Percentiles rank a stretch among this genome's conserved stretches.
phyloP scores from a whole-genome alignment of 2,888 invertebrate species.

The Octodonta nipae region DNA sequence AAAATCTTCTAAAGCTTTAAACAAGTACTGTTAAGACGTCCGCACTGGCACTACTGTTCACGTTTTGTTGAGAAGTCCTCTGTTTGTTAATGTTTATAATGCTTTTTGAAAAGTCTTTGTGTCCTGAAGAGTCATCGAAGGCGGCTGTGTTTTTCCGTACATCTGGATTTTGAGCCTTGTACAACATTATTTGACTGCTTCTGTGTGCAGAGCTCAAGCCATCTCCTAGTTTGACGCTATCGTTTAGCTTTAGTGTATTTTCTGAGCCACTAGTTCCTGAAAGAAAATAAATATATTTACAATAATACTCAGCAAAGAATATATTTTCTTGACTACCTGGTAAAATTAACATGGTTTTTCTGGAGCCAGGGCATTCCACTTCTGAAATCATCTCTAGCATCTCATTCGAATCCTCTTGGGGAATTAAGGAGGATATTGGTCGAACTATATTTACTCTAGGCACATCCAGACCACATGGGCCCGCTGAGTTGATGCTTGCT shows the following conservation, averaged over 20 bases:
- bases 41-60: conserved; percentile 28
- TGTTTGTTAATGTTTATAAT: conserved; percentile 47
- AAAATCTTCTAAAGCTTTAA: too few relatives aligned
- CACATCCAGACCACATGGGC: conserved; percentile 29
- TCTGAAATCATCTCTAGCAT: conserved; percentile 50
- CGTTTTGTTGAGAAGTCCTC: conserved; percentile 29
- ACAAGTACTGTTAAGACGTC: conserved; percentile 46
- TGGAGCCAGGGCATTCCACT: conserved; percentile 37
- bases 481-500: conserved; percentile 26
- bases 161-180: conserved; percentile 75
- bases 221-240: conserved; percentile 24
- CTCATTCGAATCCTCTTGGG: conserved; percentile 42
- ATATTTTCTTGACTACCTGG: too few relatives aligned
- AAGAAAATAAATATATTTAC: too few relatives aligned
- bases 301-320: too few relatives aligned
- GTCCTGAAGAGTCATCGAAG: conserved; percentile 41
- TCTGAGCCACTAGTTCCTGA: conserved; percentile 29
- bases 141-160: conserved; percentile 70
- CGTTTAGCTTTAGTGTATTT: conserved; percentile 26
- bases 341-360: conserved; percentile 34
- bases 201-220: conserved; percentile 38
- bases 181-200: conserved; percentile 53
- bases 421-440: conserved; percentile 34
- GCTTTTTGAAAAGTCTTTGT: conserved; percentile 66
- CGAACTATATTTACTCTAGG: conserved; percentile 37